A percentile compares a stretch with the other conserved stretches of the same genome.
Evolutionary conservation across 64 coral and sea anemone species (phyloP).

Genomic region (Hydrozoanthus tunicans): DNA sequence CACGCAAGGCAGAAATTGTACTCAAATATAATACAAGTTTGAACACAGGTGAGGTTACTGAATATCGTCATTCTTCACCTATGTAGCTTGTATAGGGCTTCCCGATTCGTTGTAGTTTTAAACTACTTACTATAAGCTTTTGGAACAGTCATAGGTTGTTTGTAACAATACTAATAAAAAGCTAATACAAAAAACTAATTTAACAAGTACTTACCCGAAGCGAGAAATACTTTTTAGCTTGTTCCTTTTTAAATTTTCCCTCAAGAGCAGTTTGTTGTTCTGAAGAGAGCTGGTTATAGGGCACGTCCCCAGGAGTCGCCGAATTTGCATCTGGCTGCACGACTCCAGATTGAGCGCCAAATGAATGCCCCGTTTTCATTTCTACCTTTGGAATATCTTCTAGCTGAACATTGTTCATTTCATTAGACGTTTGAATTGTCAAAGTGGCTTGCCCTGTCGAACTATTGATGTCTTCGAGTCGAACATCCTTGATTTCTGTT

Average conservation of each 20-base stretch:
- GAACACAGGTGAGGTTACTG: too few relatives aligned
- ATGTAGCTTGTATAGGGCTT: too few relatives aligned
- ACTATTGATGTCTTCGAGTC: not conserved
- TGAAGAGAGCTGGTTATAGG: slow-evolving; percentile 9
- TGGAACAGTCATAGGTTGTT: too few relatives aligned
- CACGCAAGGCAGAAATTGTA: too few relatives aligned
- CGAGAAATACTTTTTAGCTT: slow-evolving; percentile 95
- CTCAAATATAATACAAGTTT: too few relatives aligned
- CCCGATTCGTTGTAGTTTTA: too few relatives aligned
- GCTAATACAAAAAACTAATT: not conserved
- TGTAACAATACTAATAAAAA: too few relatives aligned
- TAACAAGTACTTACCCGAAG: slow-evolving; percentile 69
- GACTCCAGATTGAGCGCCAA: not conserved
- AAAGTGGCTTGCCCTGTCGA: not conserved
- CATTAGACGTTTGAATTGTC: slow-evolving; percentile 3
- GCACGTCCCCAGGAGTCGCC: slow-evolving; percentile 24
- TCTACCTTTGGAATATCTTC: slow-evolving; percentile 72
- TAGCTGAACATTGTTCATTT: slow-evolving; percentile 43
- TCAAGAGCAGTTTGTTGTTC: slow-evolving; percentile 51
- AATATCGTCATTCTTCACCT: too few relatives aligned
- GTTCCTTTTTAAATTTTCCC: slow-evolving; percentile 68
- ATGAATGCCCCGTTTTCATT: slow-evolving; percentile 44
- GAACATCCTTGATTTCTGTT: not conserved
- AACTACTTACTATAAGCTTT: too few relatives aligned
- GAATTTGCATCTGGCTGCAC: not conserved